Evolutionary conservation across 2,888 invertebrate genomes (phyloP).

Genomic region (Eristalinus sepulchralis): DNA sequence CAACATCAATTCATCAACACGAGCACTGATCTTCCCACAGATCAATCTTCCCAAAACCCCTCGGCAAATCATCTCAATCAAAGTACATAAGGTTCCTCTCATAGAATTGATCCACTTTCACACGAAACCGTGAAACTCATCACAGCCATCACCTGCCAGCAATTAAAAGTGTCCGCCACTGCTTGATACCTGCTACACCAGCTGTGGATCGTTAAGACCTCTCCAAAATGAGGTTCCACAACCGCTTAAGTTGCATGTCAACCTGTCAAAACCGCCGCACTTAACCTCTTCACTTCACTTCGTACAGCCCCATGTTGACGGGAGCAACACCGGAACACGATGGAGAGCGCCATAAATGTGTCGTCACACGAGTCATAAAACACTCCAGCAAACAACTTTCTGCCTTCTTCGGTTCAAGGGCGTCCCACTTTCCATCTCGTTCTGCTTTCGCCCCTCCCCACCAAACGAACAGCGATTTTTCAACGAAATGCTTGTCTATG

Average conservation of each 20-base stretch:
- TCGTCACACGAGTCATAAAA: slow-evolving; percentile 35
- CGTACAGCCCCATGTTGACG: neutral
- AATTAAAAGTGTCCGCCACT: neutral
- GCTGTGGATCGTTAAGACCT: slow-evolving; percentile 6
- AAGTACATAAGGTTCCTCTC: neutral
- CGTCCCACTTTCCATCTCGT: slow-evolving; percentile 53
- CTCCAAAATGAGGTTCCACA: slow-evolving; percentile 19
- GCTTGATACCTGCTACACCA: neutral
- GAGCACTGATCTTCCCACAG: too few species aligned
- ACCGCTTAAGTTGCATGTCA: slow-evolving; percentile 42
- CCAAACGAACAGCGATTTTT: neutral
- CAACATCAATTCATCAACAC: too few species aligned
- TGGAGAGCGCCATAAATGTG: slow-evolving; percentile 50
- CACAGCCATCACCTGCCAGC: neutral
- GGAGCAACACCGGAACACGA: slow-evolving; percentile 22
- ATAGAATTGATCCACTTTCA: neutral
- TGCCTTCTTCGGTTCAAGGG: slow-evolving; percentile 56
- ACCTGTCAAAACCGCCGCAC: slow-evolving; percentile 26
- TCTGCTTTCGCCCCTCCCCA: slow-evolving; percentile 29
- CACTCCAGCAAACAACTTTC: slow-evolving; percentile 19
- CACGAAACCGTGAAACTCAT: neutral
- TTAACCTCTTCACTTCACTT: slow-evolving; percentile 45
- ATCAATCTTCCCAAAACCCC: too few species aligned
- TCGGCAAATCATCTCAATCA: neutral
- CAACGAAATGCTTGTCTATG: neutral